These are phyloP conservation scores for Mionectes olivaceus DNA, from an alignment of 2,797 vertebrate species.

Conservation along the genomic window DNA sequence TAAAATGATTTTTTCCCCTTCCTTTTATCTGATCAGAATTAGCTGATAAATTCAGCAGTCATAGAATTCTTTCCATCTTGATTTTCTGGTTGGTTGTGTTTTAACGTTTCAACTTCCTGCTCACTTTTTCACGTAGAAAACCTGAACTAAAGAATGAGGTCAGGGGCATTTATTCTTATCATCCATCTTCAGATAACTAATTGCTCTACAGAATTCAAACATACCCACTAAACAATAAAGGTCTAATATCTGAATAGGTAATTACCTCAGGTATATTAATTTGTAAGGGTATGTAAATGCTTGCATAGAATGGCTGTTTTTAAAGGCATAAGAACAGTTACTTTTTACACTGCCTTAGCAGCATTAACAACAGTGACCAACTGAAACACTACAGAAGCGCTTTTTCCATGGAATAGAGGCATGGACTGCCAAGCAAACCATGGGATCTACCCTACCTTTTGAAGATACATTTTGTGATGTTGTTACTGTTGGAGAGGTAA, in stretches of 20 bases:
- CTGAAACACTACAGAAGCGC: neutral
- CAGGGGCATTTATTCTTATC: neutral
- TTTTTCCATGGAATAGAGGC: neutral
- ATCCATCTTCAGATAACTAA: neutral
- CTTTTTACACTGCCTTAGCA: neutral
- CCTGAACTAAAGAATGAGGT: neutral
- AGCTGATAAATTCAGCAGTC: neutral
- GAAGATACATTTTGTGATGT: constrained; percentile 12
- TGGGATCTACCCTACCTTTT: constrained; percentile 13
- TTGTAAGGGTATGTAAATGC: neutral
- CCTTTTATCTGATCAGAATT: neutral
- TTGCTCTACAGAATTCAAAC: neutral
- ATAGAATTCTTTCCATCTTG: neutral
- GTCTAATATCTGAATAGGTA: neutral
- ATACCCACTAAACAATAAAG: neutral
- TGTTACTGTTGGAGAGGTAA: constrained; percentile 33
- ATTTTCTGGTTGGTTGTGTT: neutral
- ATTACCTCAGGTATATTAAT: neutral
- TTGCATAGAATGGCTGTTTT: neutral
- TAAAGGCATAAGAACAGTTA: neutral
- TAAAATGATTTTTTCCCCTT: neutral
- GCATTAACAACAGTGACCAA: neutral
- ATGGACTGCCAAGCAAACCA: neutral
- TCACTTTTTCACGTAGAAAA: neutral
- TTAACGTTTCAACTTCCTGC: neutral